Evolutionary conservation across 1,140 invertebrate genomes (phyloP), one percentile per base, ranked within the genome.

Genomic region (Ephestia elutella): DNA sequence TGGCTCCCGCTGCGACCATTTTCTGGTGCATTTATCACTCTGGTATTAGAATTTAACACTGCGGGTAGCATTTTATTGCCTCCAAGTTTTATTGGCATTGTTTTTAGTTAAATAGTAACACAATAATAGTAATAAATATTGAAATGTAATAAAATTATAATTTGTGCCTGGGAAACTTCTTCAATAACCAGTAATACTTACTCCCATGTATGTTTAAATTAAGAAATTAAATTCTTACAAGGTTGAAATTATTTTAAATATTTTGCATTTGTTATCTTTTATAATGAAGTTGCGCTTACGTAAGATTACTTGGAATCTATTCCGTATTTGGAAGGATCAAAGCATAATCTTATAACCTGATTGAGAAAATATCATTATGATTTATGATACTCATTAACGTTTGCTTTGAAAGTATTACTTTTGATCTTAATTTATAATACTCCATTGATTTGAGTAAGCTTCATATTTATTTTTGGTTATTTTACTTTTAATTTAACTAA

Each of bases 1-100:
- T 49, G 28, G n/a, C 44, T 54, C 68, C 65, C 54, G 60, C 65
- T 70, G 66, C 10, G 65, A 62, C 48, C 54, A 60, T 53, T 59
- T 57, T 67, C 60, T 62, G 59, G 60, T 57, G 62, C 60, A 67
- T 74, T 71, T 67, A 71, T 74, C 56, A 66, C 59, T 30, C 8
- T 56, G 18, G 54, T 65, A 68, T 70, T 64, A 60, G 64, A 66
- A 64, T 44, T 56, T 55, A 25, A 50, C 71, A 65, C 68, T 21
- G 68, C 68, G 62, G 71, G 71, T 49, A 50, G 53, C 54, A 54
- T 50, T 35, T 67, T 70, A 62, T 64, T 66, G 18, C n/a, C 15
- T 8, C 21, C 18, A 49, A 11, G 19, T 49, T 59, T 59, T 48
- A 53, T 53, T 57, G 28, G 55, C 54, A 55, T 63, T 51, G 49